These are phyloP conservation scores for Cataglyphis altisquamis DNA, from an alignment of 2,888 invertebrate species.

Conservation along the genomic window DNA sequence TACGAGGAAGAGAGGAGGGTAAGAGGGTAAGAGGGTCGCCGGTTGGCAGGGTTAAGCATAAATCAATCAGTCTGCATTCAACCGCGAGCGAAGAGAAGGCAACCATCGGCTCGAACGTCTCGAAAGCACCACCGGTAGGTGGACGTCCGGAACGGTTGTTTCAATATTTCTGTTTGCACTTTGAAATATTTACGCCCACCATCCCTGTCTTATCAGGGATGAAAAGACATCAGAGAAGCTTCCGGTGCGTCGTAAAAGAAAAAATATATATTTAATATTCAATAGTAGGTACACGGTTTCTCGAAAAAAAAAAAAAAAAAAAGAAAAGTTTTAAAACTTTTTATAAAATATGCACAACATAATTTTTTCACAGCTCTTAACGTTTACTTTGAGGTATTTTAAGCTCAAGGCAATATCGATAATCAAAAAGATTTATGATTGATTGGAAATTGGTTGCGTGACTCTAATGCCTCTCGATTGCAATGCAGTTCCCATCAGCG, in stretches of 20 bases:
- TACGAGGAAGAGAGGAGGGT: constrained; percentile 64
- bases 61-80: constrained; percentile 80
- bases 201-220: not conserved
- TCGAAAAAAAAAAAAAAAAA: not conserved
- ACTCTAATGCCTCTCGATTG: constrained; percentile 31
- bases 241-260: not conserved
- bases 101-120: constrained; percentile 47
- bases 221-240: not conserved
- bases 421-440: constrained; percentile 10
- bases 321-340: too few species aligned
- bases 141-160: constrained; percentile 75
- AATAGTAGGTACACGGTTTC: not conserved
- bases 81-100: constrained; percentile 54
- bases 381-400: not conserved
- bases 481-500: constrained; percentile 19
- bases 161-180: constrained; percentile 78
- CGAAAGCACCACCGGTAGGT: constrained; percentile 66
- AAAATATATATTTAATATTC: not conserved
- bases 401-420: constrained; percentile 7
- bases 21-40: constrained; percentile 74
- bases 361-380: not conserved
- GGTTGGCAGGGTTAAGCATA: constrained; percentile 80
- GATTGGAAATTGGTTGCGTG: constrained; percentile 29
- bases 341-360: not conserved
- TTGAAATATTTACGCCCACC: constrained; percentile 71